Base-by-base conservation (phyloP, 2,888 invertebrate species). In the Anoplius nigerrimus region DNA sequence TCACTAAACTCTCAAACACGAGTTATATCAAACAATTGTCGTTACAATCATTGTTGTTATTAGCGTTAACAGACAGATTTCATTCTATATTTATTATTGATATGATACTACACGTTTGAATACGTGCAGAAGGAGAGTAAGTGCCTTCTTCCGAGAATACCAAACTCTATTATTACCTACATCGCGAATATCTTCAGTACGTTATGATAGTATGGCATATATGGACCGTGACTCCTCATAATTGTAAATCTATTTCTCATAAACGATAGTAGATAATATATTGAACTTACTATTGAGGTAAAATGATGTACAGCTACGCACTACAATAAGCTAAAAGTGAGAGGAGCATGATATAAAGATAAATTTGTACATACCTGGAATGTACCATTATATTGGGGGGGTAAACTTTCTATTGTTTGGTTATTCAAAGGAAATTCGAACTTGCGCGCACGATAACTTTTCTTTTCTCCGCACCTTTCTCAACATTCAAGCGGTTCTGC, bases 71-170 rank as follows among this genome's bases (percentile, higher is more conserved):
- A 34, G 18, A 22, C n/a, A 46, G 8, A 59, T 59, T 45, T n/a
- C 20, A 27, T 46, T 45, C 5, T 20, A 46, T 16, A 43, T 55
- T 27, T 22, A 43, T 13, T 20, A 48, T 34, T 34, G n/a, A 6
- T 5, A 24, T n/a, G 22, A n/a, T 34, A 11, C 15, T 69, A 54
- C 42, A 59, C 27, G 60, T 65, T 53, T n/a, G 48, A 58, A 71
- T 72, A 69, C 61, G 65, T 57, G 67, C 69, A 71, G 60, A 67
- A 71, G 69, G 73, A 67, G 75, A 71, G n/a, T n/a, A 78, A 78
- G 78, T 78, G 79, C 78, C 78, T 78, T 79, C 73, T 72, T 72
- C 65, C 66, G 69, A 72, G 62, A 69, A 70, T 75, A 66, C 72
- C 69, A 61, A 54, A 56, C 52, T 34, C 34, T 34, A 34, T 34